Conservation (phyloP, 53 echinoderm and acorn worm species). For the Crossaster papposus region DNA sequence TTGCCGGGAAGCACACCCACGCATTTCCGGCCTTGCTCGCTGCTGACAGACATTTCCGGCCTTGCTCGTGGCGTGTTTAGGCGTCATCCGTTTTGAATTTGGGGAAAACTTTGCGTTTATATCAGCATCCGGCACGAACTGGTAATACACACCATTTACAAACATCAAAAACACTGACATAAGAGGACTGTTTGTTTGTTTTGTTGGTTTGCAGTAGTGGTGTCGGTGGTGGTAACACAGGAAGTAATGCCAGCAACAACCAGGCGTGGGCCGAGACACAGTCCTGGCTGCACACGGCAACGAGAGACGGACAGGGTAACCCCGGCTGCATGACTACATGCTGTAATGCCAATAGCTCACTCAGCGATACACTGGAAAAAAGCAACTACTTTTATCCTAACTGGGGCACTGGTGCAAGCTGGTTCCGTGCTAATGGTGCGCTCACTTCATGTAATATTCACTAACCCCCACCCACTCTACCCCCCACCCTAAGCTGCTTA, state of each 20-base stretch:
- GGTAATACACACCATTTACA: no score
- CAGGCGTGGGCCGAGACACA: conserved; percentile 60
- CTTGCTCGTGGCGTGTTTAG: no score
- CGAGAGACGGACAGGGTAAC: conserved; percentile 72
- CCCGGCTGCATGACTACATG: conserved; percentile 74
- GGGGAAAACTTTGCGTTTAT: no score
- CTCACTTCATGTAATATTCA: conserved; percentile 68
- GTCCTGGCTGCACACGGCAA: conserved; percentile 47
- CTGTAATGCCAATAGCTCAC: conserved; percentile 77
- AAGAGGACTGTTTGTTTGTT: no score
- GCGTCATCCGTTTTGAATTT: no score
- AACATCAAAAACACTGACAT: no score
- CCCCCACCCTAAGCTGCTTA: conserved; percentile 7
- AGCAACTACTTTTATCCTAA: conserved; percentile 66
- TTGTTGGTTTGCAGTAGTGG: conserved; percentile 43
- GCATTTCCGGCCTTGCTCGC: no score
- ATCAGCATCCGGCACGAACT: no score
- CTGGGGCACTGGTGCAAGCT: conserved; percentile 69
- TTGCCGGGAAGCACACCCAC: no score
- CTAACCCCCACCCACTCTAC: conserved; percentile 55
- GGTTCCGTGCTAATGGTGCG: conserved; percentile 69
- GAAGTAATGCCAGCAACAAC: conserved; percentile 26
- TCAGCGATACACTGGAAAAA: conserved; percentile 75
- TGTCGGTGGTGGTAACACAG: conserved; percentile 41
- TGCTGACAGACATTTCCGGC: no score